Evolutionary conservation across 2,797 vertebrate species (phyloP).

Genomic region (Huso huso): DNA sequence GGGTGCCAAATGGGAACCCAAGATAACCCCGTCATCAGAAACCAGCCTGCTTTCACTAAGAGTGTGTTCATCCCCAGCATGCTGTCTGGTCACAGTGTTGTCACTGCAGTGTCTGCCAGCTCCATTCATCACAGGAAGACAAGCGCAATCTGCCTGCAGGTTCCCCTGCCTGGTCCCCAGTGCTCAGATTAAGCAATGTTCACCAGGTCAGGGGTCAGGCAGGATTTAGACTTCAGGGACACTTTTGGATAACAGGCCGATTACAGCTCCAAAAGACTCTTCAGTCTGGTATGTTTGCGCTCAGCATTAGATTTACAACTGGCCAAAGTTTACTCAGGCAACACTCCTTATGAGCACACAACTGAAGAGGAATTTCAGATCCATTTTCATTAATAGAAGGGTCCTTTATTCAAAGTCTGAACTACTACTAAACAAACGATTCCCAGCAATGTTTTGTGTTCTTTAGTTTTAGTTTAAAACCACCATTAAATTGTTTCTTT

Average conservation of each 20-base stretch:
- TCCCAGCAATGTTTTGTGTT: too few species aligned
- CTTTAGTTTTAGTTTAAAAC: neutral
- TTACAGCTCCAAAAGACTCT: neutral
- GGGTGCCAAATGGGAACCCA: too few species aligned
- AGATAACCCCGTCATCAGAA: too few species aligned
- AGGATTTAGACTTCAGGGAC: constrained; percentile 1
- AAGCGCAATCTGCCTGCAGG: too few species aligned
- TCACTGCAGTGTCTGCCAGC: too few species aligned
- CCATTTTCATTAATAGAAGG: neutral
- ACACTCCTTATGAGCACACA: neutral
- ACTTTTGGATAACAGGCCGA: neutral
- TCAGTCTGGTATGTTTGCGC: neutral
- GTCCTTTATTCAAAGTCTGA: neutral
- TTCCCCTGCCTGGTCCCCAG: neutral
- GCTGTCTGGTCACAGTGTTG: too few species aligned
- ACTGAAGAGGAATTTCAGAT: neutral
- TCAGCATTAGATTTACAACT: neutral
- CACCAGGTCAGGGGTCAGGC: neutral
- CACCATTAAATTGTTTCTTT: neutral
- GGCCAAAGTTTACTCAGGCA: neutral
- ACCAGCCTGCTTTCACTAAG: too few species aligned
- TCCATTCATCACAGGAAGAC: too few species aligned
- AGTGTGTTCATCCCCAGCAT: too few species aligned
- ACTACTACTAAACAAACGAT: too few species aligned
- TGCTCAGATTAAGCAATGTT: neutral